These are phyloP conservation scores for Brachypterus glaber DNA, from an alignment of 2,888 invertebrate genomes.

Conservation along the genomic window DNA sequence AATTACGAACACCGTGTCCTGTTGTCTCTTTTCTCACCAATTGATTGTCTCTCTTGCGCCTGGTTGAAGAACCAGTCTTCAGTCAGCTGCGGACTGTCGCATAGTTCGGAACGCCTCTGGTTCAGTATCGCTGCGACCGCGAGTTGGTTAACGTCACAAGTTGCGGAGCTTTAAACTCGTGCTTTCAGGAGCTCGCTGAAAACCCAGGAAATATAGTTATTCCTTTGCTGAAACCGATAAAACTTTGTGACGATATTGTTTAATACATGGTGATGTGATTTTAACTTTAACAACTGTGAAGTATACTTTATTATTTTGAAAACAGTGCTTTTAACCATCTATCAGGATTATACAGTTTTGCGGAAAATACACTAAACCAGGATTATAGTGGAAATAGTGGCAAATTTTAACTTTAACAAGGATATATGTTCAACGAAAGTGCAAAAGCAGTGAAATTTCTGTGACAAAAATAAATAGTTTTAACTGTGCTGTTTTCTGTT, in stretches of 20 bases:
- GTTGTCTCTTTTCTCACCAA: constrained; percentile 26
- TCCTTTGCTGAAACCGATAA: constrained; percentile 12
- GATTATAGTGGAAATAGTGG: too few species aligned
- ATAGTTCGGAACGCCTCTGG: constrained; percentile 30
- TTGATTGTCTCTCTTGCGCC: constrained; percentile 24
- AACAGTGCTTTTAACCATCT: background rate
- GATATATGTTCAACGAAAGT: too few species aligned
- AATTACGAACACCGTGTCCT: constrained; percentile 34
- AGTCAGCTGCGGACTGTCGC: constrained; percentile 37
- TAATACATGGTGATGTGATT: too few species aligned
- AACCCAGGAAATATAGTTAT: constrained; percentile 7
- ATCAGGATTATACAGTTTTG: too few species aligned
- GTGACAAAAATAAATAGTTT: too few species aligned
- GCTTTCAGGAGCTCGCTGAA: constrained; percentile 18
- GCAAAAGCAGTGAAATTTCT: too few species aligned
- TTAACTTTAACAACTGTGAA: too few species aligned
- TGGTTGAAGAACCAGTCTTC: constrained; percentile 37
- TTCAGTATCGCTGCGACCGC: constrained; percentile 28
- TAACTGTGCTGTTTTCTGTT: too few species aligned
- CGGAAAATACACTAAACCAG: too few species aligned
- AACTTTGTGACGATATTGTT: too few species aligned
- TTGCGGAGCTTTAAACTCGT: constrained; percentile 10
- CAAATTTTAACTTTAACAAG: too few species aligned
- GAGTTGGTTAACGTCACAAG: constrained; percentile 22
- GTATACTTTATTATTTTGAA: too few species aligned